Base-by-base conservation (phyloP, 35 echinoderm and acorn worm species). In the Holothuria glaberrima region DNA sequence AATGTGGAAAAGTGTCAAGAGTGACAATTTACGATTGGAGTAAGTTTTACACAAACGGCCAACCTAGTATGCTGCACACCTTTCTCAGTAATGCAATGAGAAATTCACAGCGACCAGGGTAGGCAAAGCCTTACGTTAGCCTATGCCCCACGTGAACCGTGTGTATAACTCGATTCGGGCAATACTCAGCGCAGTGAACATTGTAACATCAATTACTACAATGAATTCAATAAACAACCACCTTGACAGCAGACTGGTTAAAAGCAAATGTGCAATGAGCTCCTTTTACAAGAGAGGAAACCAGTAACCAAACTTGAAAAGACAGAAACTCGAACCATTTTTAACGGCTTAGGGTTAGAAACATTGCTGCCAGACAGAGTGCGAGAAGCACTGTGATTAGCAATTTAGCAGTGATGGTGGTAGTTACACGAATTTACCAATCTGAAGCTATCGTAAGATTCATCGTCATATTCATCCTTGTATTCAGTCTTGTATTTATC, bases 231-330 rank as follows among this genome's bases (percentile, higher is more conserved):
- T 28, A 10, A 18, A 6, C 3, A 48, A 78, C 36, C 44, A 48
- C n/a, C 20, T 48, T 41, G 38, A 78, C 74, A 78, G 74, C 74
- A 48, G 10, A 48, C 74, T 78, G 74, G 74, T 78, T 78, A 48
- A 50, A 41, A 50, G 20, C 74, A 52, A 78, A 21, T 50, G 25
- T 50, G 74, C 41, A 50, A 78, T 78, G 74, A 78, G 74, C 50
- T 41, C 6, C 27, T 18, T 48, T 48, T 24, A 41, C 13, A 78
- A 78, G 74, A 35, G 22, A 44, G 74, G 50, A 78, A 78, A 78
- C 74, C 74, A 78, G 74, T 48, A 78, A 48, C 44, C 74, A 78
- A 50, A 48, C 74, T 78, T 78, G 38, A 78, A n/a, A 28, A 52
- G n/a, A 78, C 74, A 52, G 21, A 14, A 41, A 78, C 50, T 24